Base-by-base conservation (phyloP, 2,797 vertebrate genomes). In the Urocyon cinereoargenteus region DNA sequence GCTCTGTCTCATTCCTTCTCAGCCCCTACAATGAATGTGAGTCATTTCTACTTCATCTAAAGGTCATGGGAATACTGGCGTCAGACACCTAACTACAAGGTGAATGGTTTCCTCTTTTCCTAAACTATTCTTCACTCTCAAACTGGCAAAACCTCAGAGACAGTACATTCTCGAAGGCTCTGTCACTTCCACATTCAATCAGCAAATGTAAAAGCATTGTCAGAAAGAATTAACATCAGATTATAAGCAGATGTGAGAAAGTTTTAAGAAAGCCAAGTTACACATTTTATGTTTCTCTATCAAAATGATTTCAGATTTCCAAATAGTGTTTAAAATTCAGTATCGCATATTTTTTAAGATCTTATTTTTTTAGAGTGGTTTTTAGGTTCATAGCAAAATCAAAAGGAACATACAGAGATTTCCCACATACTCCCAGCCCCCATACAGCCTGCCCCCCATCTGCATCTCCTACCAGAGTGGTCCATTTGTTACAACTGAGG, bases 281-380 rank as follows among this genome's bases (percentile, higher is more conserved):
- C 19, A 36, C n/a, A 53, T 87, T 93, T 84, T 84, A 59, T 90
- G 66, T 84, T 96, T 31, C 26, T 83, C 64, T 87, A 86, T 93
- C 49, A 90, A 77, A 91, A 77, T n/a, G 68, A 94, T 64, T 83
- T 97, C 92, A 62, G 57, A 78, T 79, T 96, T 94, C 70, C 79
- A 70, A 93, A 94, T 45, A 49, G 79, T 85, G 83, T 86, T 96
- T 94, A 96, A 77, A 85, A 91, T 84, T 97, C 95, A 97, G 59
- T 51, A 26, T 55, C 84, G 53, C 53, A 40, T 66, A 13, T 51
- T 73, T 73, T 90, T 68, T 79, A 1, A 79, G 64, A 73, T 13
- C 90, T 83, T 57, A 55, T 81, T 93, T 81, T 49, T 87, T 72
- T 85, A 93, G 61, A 88, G 61, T 28, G 57, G 12, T 91, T 94